phyloP scores from a whole-genome alignment of 2,797 vertebrate genomes.

The Lepidocolaptes lacrymiger region DNA sequence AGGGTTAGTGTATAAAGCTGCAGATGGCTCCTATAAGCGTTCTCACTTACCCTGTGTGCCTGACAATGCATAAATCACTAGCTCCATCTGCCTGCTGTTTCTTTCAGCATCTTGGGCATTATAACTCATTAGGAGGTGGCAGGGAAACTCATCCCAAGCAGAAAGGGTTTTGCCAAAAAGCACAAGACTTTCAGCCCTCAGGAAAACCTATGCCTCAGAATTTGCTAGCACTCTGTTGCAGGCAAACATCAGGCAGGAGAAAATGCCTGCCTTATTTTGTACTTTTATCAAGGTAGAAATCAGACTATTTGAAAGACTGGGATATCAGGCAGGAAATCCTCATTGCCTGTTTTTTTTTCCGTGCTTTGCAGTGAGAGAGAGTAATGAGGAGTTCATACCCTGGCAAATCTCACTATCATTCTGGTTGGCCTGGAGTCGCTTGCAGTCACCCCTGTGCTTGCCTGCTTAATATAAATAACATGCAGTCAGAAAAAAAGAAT shows the following conservation, averaged over 20 bases:
- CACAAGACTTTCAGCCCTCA: neutral
- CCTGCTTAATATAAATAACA: constrained; percentile 5
- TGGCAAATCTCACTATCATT: neutral
- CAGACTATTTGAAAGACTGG: neutral
- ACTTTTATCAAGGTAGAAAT: neutral
- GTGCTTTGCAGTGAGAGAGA: neutral
- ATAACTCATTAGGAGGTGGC: neutral
- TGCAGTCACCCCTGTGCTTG: neutral
- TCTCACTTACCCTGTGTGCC: neutral
- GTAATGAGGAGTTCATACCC: neutral
- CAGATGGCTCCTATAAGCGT: neutral
- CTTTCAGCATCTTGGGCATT: neutral
- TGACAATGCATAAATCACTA: neutral
- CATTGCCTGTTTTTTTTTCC: neutral
- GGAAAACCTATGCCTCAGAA: neutral
- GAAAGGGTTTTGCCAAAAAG: neutral
- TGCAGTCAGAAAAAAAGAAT: neutral
- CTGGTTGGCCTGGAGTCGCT: neutral
- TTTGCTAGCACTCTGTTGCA: neutral
- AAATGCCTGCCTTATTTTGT: neutral
- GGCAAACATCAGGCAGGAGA: neutral
- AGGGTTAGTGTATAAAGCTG: neutral
- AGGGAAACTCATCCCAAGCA: neutral
- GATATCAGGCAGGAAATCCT: neutral
- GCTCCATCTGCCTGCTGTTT: constrained; percentile 51